Percentiles rank a stretch among this genome's conserved stretches.
Evolutionary conservation across 2,113 vertebrate genomes (phyloP).

Genomic region (Thryonomys swinderianus): DNA sequence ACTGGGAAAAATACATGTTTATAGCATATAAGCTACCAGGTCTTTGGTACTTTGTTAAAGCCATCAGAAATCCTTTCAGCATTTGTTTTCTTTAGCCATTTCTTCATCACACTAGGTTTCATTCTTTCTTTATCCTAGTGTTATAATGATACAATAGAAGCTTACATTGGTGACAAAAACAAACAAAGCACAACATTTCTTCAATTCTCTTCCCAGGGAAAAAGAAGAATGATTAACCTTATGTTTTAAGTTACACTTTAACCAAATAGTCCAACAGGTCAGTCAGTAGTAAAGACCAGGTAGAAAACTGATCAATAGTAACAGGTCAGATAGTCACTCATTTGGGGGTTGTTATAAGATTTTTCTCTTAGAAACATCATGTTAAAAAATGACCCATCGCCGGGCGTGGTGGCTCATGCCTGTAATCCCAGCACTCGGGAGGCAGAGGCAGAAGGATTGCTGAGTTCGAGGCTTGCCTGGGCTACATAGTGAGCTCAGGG

Average conservation of each 20-base stretch:
- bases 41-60: background rate
- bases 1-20: background rate
- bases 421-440: too few relatives aligned
- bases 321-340: background rate
- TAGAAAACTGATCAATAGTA: background rate
- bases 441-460: too few relatives aligned
- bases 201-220: background rate
- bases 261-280: background rate
- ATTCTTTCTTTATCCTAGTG: background rate
- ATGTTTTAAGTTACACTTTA: background rate
- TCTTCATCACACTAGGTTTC: background rate
- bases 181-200: background rate
- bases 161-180: background rate
- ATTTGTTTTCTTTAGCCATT: background rate
- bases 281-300: background rate
- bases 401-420: too few relatives aligned
- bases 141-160: background rate
- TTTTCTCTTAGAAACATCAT: background rate
- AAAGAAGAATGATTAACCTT: background rate
- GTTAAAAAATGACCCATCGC: background rate
- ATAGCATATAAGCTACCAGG: background rate
- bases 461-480: too few relatives aligned
- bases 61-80: background rate
- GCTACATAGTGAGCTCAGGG: too few relatives aligned
- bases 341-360: fast-evolving